Percentiles rank a stretch among this genome's conserved stretches.
phyloP scores from a whole-genome alignment of 1,140 invertebrate genomes.

The Drosophila guanche region DNA sequence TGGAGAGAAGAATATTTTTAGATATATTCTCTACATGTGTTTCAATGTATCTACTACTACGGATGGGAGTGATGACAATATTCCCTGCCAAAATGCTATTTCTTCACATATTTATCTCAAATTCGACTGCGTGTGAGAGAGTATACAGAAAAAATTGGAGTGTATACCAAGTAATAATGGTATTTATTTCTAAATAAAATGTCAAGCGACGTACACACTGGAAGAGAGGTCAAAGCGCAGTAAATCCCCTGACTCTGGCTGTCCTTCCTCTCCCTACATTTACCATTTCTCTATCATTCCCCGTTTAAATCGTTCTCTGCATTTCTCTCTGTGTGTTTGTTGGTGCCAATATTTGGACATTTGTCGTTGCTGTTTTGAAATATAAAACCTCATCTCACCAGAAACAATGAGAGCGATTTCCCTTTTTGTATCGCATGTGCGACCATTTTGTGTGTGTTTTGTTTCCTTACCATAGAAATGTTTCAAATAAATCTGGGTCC shows the following conservation, averaged over 20 bases:
- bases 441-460: conserved; percentile 24
- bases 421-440: neutral
- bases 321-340: neutral
- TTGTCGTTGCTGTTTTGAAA: conserved; percentile 50
- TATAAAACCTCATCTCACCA: conserved; percentile 47
- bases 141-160: neutral
- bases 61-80: too few relatives aligned
- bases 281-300: too few relatives aligned
- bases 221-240: conserved; percentile 58
- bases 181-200: conserved; percentile 69
- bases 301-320: too few relatives aligned
- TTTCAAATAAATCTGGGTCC: conserved; percentile 31
- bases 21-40: too few relatives aligned
- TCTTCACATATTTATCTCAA: too few relatives aligned
- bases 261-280: too few relatives aligned
- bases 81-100: too few relatives aligned
- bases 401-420: conserved; percentile 35
- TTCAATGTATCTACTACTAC: too few relatives aligned
- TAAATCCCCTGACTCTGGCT: conserved; percentile 44
- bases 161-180: conserved; percentile 53
- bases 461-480: conserved; percentile 28
- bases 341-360: conserved; percentile 54
- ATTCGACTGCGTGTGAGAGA: neutral
- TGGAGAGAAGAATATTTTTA: too few relatives aligned
- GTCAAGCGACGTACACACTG: conserved; percentile 23